Base-by-base conservation (phyloP, 2,797 vertebrate species). In the Syngnathus acus region DNA sequence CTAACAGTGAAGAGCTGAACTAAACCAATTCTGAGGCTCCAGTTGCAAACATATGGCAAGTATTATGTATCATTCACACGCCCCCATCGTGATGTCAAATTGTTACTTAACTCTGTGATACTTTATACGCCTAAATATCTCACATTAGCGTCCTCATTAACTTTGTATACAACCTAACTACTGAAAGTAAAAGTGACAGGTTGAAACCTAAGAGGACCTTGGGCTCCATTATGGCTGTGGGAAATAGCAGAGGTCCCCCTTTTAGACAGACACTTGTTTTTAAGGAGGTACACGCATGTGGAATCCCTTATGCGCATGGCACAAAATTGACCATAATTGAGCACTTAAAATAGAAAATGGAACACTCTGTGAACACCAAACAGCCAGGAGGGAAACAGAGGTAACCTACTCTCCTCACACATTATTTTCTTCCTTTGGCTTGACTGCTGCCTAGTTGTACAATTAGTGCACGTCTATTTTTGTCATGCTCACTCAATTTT, bases 291-390 rank as follows among this genome's bases (percentile, higher is more conserved):
- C 80, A 71, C 78, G 84, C 81, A 82, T 82, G 78, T 85, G 78
- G 81, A 75, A 85, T 71, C 70, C 43, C 19, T 87, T 77, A 76
- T 43, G 32, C 54, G 63, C 42, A 47, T 65, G 57, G 43, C 64
- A 65, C 47, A 69, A 80, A 79, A 86, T 68, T 81, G 76, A 73
- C 68, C 72, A 74, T 79, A 84, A 86, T 82, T 78, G 53, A 66
- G 65, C 73, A 78, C 74, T 84, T 82, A 69, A 62, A 82, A 75
- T 68, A 81, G 65, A 71, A 72, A 76, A 79, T 71, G 62, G 73
- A 66, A 67, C 70, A 70, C 66, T 79, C 72, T 79, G 47, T 65
- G 69, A 73, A 67, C 48, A 66, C 59, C 58, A 72, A 67, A 54
- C 68, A 68, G 69, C 45, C 71, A 37, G 62, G 68, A 69, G 72